Evolutionary conservation across 2,797 vertebrate genomes (phyloP), one percentile per base, ranked within the genome.

Genomic region (Coregonus suidteri): DNA sequence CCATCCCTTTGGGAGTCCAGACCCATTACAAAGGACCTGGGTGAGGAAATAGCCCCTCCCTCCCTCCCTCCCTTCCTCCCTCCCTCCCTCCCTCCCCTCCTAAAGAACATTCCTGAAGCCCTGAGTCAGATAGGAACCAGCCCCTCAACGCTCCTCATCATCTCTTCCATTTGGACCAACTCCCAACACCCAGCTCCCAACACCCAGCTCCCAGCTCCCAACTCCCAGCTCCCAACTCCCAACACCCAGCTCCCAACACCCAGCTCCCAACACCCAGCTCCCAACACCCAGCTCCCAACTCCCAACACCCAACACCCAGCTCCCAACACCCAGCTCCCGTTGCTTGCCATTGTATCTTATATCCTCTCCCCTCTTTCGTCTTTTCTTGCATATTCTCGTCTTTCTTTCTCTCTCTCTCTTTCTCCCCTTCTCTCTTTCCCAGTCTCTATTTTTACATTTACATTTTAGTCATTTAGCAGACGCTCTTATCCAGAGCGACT

Each of bases 1-100:
- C 93, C 91, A 88, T 81, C 83, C 93, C 90, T 73, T 78, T 81
- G 94, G 93, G 93, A 94, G 74, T 56, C 53, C 56, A 80, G 67
- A 31, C 82, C 86, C 86, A 84, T 89, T 91, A 87, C 82, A 85
- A 79, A 87, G 76, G 85, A 87, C 81, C 84, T 68, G 31, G 84
- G 86, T 80, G 87, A 91, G 90, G 91, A 93, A 93, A 85, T 83
- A 41, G 56, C 65, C 74, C 37, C 37, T 4, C 34, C 6, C 37
- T 41, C 34, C 6, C 37, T 41, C 35, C 35, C 35, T 35, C 35
- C 35, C n/a, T n/a, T n/a, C n/a, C n/a, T n/a, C n/a, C n/a, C 35
- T 35, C 1, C 35, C 35, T 35, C 35, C 35, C 35, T 82, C 78
- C 79, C 81, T 81, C 74, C 52, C 53, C 56, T 56, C 14, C 59